Base-by-base conservation (phyloP, 2,113 vertebrate genomes). In the Ciconia boyciana region DNA sequence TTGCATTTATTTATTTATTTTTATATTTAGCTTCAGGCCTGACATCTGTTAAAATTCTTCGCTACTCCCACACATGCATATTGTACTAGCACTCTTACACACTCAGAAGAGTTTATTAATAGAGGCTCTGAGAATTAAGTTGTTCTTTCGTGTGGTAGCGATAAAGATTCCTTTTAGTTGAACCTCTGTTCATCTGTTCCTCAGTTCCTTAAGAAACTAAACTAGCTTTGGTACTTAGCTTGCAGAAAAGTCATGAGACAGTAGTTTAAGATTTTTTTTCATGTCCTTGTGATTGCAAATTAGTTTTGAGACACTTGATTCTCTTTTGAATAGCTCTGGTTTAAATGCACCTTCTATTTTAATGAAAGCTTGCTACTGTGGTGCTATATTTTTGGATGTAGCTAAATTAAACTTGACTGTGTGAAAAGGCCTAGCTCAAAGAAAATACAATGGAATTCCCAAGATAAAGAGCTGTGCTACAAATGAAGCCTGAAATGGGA, bases 41-140 rank as follows among this genome's bases (percentile, higher is more conserved):
- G 95, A 96, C 97, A 98, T 98, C 97, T 97, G 96, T 91, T 96
- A 74, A 85, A 95, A 74, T 83, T 54, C 90, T 97, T 90, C 41
- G 39, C 11, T 77, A 28, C 79, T 94, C 84, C 89, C 78, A 93
- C 96, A 91, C 94, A 75, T 64, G 17, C 85, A 77, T 14, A 43
- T 39, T 91, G 36, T 71, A 44, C 66, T 58, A 92, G 41, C 57
- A 36, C 66, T 41, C 11, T 74, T 48, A 81, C 46, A 61, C 41
- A 83, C 74, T 80, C 28, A 5, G 54, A 94, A 60, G 24, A 64
- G 51, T 75, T 90, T 96, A 84, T 90, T 94, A 92, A 75, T 94
- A 76, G 88, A 89, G 87, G 82, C 75, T 96, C 48, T 96, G 90
- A 90, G 78, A 93, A 97, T 96, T 84, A 95, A 95, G 70, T 94